Evolutionary conservation across 2,888 invertebrate species (phyloP), one percentile per base, ranked within the genome.

Genomic region (Acrocyrtus sp.): DNA sequence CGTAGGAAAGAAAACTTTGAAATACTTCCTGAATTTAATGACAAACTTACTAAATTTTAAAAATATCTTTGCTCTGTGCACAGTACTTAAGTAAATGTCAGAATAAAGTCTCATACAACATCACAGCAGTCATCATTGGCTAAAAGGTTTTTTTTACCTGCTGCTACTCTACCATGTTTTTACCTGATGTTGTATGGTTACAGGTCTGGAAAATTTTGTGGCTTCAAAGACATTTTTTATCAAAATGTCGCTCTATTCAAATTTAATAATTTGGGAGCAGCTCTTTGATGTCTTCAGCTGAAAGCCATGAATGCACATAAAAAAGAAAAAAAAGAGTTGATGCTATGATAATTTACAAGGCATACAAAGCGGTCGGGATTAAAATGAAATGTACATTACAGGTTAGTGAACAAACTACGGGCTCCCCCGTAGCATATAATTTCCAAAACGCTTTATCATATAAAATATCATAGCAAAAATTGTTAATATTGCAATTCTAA

Each of bases 181-280:
- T 10, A 39, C 39, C 12, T 10, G 12, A 47, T 6, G 17, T 15
- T 15, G 47, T 6, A 47, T 15, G 19, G 47, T 15, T 15, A 17
- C 34, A 19, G 67, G 45, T 39, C 62, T 57, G 62, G 54, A 61
- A 72, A 70, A 70, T 62, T 58, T 60, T 72, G 67, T 63, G 72
- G 67, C 62, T 72, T 75, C 68, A 72, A 75, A 75, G 72, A 72
- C 56, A 67, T 50, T 43, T 50, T 72, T 61, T 67, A 60, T 27
- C 58, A 68, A 72, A 65, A 67, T 70, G 57, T 68, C 21, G 60
- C 70, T 58, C 61, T 75, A n/a, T 72, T 68, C 53, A 75, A 75
- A 72, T 75, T 75, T 75, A 75, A 75, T 75, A 75, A 72, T 75
- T 75, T 75, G n/a, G 60, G 51, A 19, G 39, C 48, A 56, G 26